These are phyloP conservation scores for Falco cherrug DNA, from an alignment of 2,797 vertebrate species.

Conservation along the genomic window DNA sequence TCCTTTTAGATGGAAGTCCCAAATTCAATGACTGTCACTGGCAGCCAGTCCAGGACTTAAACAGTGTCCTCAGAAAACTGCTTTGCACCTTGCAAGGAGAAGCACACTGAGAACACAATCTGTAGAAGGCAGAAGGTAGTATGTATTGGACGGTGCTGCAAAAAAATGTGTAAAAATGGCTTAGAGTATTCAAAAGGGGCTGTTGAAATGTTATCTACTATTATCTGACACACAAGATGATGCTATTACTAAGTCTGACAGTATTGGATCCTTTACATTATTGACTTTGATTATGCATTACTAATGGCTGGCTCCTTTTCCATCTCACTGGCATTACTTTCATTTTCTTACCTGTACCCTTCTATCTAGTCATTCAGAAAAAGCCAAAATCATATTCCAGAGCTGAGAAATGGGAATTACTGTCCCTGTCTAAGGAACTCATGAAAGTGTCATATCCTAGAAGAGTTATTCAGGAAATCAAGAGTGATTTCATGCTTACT, in stretches of 20 bases:
- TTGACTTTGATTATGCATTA: neutral
- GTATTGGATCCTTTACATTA: neutral
- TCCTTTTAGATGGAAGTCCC: neutral
- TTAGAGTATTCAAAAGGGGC: neutral
- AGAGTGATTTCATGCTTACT: neutral
- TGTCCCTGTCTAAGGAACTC: neutral
- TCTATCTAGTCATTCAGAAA: neutral
- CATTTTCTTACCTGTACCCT: neutral
- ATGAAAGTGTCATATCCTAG: neutral
- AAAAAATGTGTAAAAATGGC: neutral
- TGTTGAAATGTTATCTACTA: neutral
- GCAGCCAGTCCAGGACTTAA: neutral
- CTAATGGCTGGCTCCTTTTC: neutral
- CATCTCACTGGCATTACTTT: neutral
- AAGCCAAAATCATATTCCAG: neutral
- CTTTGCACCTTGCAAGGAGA: neutral
- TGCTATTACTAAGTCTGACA: neutral
- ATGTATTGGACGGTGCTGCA: neutral
- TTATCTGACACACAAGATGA: neutral
- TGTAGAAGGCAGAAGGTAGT: neutral
- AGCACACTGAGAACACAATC: neutral
- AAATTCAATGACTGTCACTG: neutral
- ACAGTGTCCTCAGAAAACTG: neutral
- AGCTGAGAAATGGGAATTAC: neutral
- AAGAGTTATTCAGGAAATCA: neutral